Evolutionary conservation across 2,888 invertebrate genomes (phyloP).

Genomic region (Lysandra bellargus): DNA sequence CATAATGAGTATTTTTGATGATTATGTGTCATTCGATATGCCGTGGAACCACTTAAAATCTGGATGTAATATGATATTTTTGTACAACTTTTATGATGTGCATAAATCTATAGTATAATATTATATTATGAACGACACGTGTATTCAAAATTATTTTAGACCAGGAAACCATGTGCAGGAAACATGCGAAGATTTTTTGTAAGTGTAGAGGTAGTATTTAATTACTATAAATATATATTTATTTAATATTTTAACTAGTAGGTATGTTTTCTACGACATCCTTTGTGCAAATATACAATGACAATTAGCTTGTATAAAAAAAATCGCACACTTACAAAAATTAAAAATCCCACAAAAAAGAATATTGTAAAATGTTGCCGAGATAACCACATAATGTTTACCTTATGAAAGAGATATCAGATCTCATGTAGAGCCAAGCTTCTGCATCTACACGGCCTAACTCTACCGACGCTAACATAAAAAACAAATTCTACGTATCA

Average conservation of each 20-base stretch:
- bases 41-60: background rate
- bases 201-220: background rate
- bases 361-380: too few relatives aligned
- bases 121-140: background rate
- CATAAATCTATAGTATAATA: conserved; percentile 3
- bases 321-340: too few relatives aligned
- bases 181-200: background rate
- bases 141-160: background rate
- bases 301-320: too few relatives aligned
- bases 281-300: background rate
- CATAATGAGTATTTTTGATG: conserved; percentile 5
- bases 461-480: too few relatives aligned
- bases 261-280: background rate
- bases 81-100: conserved; percentile 11
- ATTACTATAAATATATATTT: too few relatives aligned
- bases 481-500: too few relatives aligned
- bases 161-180: background rate
- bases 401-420: too few relatives aligned
- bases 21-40: conserved; percentile 17
- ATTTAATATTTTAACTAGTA: too few relatives aligned
- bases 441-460: too few relatives aligned
- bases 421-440: too few relatives aligned
- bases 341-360: too few relatives aligned
- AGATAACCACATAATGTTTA: too few relatives aligned
- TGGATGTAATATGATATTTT: conserved; percentile 22